phyloP scores from a whole-genome alignment of 1,140 invertebrate genomes.

The Drosophila arawakana region DNA sequence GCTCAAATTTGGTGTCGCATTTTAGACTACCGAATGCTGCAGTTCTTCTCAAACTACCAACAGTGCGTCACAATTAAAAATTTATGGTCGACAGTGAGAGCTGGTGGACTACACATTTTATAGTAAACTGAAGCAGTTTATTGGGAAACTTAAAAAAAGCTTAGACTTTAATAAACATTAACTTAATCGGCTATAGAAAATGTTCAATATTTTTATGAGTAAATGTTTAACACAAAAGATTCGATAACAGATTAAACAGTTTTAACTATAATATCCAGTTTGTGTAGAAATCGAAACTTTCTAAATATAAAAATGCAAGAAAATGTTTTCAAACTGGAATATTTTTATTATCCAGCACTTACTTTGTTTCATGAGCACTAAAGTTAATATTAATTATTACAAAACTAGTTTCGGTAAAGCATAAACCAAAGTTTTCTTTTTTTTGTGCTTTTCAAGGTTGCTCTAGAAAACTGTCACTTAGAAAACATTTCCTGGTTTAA shows the following conservation, averaged over 20 bases:
- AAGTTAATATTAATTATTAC: not conserved
- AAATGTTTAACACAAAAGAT: no score
- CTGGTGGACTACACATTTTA: not conserved
- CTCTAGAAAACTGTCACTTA: slow-evolving; percentile 17
- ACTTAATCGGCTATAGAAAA: no score
- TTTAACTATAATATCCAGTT: not conserved
- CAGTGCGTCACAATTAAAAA: slow-evolving; percentile 18
- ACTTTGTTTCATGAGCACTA: not conserved
- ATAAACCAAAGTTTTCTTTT: slow-evolving; percentile 1
- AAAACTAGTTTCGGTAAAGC: not conserved
- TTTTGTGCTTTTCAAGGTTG: slow-evolving; percentile 18
- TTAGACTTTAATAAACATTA: no score
- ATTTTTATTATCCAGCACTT: not conserved
- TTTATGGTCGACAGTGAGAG: not conserved
- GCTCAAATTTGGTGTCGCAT: slow-evolving; percentile 20
- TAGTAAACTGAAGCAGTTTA: not conserved
- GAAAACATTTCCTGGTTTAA: slow-evolving; percentile 34
- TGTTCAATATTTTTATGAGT: no score
- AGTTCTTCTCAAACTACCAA: slow-evolving; percentile 19
- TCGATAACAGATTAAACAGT: not conserved
- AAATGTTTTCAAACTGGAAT: not conserved
- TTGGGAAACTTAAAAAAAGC: not conserved
- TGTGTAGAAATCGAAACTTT: not conserved
- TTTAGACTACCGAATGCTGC: not conserved
- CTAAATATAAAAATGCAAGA: not conserved